A percentile compares a stretch with the other conserved stretches of the same genome.
Evolutionary conservation across 2,888 invertebrate genomes (phyloP).

Genomic region (Lepidochrysops patricia): DNA sequence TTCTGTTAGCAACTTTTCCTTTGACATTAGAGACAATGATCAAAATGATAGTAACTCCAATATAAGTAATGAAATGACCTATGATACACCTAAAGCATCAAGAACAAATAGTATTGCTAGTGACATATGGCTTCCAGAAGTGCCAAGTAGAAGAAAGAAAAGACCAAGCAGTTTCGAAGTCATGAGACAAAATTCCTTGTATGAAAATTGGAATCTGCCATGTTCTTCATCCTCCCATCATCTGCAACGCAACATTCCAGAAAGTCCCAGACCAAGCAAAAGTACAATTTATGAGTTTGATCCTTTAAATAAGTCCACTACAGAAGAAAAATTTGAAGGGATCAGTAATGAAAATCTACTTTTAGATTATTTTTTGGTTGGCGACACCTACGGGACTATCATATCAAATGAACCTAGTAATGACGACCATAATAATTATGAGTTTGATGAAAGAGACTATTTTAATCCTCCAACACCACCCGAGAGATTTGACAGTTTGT

Average conservation of each 20-base stretch:
- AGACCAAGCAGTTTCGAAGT: conserved; percentile 37
- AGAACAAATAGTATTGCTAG: conserved; percentile 49
- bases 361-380: conserved; percentile 79
- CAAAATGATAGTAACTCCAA: conserved; percentile 30
- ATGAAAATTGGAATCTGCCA: conserved; percentile 59
- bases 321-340: conserved; percentile 48
- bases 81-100: conserved; percentile 55
- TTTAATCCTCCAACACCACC: conserved; percentile 77
- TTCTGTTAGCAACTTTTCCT: conserved; percentile 49
- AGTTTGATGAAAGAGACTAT: conserved; percentile 54
- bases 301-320: conserved; percentile 59
- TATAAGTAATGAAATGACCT: conserved; percentile 40
- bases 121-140: conserved; percentile 42
- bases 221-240: conserved; percentile 27
- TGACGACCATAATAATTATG: conserved; percentile 45
- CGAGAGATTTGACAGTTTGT: conserved; percentile 78
- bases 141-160: conserved; percentile 48
- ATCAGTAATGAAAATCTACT: conserved; percentile 77
- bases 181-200: conserved; percentile 53
- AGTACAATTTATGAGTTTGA: conserved; percentile 85
- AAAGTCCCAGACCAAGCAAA: conserved; percentile 48
- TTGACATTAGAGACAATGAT: conserved; percentile 47
- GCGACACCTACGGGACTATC: conserved; percentile 79
- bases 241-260: conserved; percentile 15
- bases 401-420: conserved; percentile 52